These are phyloP conservation scores for Megalops cyprinoides DNA, from an alignment of 2,797 vertebrate species.

Conservation along the genomic window DNA sequence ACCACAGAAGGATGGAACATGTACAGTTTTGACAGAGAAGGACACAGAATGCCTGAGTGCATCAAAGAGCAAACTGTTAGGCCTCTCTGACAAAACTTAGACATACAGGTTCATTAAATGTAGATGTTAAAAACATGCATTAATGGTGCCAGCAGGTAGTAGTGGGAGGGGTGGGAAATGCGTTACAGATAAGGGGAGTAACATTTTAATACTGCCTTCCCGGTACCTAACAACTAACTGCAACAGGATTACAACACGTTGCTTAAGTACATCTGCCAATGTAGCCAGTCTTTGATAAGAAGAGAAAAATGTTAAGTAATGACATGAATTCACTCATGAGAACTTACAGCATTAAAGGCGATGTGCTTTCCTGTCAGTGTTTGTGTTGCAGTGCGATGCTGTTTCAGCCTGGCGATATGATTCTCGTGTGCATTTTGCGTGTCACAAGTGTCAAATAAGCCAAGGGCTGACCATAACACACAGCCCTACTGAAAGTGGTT, in stretches of 20 bases:
- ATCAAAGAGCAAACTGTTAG: not conserved
- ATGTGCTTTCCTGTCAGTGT: not conserved
- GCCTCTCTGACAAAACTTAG: not conserved
- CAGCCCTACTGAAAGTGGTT: too few species aligned
- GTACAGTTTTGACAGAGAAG: not conserved
- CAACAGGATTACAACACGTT: not conserved
- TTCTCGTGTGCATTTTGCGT: too few species aligned
- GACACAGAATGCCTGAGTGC: not conserved
- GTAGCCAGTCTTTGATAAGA: not conserved
- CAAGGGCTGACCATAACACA: too few species aligned
- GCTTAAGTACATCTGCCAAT: not conserved
- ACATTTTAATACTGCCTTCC: slow-evolving; percentile 35
- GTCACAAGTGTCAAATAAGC: too few species aligned
- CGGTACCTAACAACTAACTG: not conserved
- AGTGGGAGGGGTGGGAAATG: not conserved
- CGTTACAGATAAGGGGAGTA: slow-evolving; percentile 7
- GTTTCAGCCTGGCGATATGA: too few species aligned
- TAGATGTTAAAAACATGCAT: slow-evolving; percentile 17
- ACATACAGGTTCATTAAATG: not conserved
- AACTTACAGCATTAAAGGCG: not conserved
- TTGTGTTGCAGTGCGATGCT: not conserved
- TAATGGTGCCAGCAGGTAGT: not conserved
- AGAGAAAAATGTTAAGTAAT: not conserved
- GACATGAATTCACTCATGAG: not conserved
- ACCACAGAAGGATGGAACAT: not conserved